Percentiles rank a stretch among this genome's conserved stretches.
phyloP scores from a whole-genome alignment of 92 coral and sea anemone genomes.

The Siderastrea siderea region DNA sequence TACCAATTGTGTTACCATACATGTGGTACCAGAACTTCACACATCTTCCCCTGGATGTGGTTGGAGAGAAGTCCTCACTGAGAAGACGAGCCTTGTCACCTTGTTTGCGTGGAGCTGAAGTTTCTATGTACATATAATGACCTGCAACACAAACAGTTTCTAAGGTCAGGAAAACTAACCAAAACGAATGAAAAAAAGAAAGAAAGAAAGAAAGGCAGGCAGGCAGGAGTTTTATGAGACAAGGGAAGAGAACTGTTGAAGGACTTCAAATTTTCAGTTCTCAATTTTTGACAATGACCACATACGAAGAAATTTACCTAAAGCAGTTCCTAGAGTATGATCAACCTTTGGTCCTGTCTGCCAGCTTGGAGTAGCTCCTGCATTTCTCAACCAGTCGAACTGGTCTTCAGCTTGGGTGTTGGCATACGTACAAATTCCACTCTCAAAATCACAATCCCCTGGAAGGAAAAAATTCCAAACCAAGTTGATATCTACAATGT shows the following conservation, averaged over 20 bases:
- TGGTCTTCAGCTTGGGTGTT: slow-evolving; percentile 88
- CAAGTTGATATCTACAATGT: too few relatives aligned
- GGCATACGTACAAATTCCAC: slow-evolving; percentile 88
- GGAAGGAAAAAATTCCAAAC: neutral
- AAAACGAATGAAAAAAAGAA: too few relatives aligned
- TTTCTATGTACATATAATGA: slow-evolving; percentile 93
- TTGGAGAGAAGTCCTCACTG: slow-evolving; percentile 86
- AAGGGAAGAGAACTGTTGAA: too few relatives aligned
- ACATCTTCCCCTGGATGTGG: slow-evolving; percentile 67
- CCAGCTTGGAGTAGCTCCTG: slow-evolving; percentile 89
- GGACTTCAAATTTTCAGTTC: too few relatives aligned
- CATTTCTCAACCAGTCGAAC: slow-evolving; percentile 95
- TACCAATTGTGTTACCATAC: slow-evolving; percentile 90
- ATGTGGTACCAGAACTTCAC: slow-evolving; percentile 94
- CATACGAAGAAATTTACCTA: slow-evolving; percentile 52
- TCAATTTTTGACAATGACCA: too few relatives aligned
- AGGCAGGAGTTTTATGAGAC: too few relatives aligned
- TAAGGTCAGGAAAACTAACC: neutral
- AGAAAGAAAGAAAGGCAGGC: too few relatives aligned
- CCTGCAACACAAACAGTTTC: slow-evolving; percentile 56
- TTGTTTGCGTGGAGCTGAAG: slow-evolving; percentile 83
- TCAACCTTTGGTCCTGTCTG: slow-evolving; percentile 92
- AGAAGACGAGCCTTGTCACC: slow-evolving; percentile 94
- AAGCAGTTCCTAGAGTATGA: slow-evolving; percentile 88
- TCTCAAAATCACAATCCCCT: slow-evolving; percentile 96